Evolutionary conservation across 2,888 invertebrate species (phyloP), one percentile per base, ranked within the genome.

Genomic region (Lomographa bimaculata): DNA sequence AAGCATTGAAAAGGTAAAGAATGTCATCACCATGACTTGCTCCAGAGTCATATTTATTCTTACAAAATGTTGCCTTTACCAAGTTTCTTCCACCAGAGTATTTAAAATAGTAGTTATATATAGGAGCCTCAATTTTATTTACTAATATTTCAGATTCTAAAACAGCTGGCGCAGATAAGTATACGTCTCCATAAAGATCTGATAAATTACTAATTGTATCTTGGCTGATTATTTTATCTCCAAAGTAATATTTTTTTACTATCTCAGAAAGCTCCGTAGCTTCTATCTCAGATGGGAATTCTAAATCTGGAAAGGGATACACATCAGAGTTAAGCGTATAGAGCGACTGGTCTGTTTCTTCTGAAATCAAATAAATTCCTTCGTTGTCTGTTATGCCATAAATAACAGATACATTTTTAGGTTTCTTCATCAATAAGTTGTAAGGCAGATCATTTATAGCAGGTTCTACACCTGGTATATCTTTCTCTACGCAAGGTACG

Each of bases 211-310:
- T 64, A 58, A 70, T 43, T 45, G 73, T 34, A 60, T 78, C 67
- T 65, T 76, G 43, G 75, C 47, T 89, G 54, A 71, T 85, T 59
- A 10, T 77, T 28, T 90, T 84, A 62, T 74, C 71, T 40, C 71
- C 78, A 28, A 91, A 80, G 7, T 91, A 91, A 40, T 89, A 60
- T 56, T 82, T 58, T 63, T 63, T 72, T 7, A 86, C 45, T 45
- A 57, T 57, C 5, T 79, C 65, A n/a, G 38, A 28, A 4, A 64
- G 57, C 18, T 42, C 35, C 0, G 55, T 50, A 1, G 76, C 81
- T 64, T 74, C 68, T 7, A 64, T 47, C 41, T 76, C 69, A 1
- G 72, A 59, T 7, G 63, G n/a, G 50, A 89, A 83, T 20, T 64
- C 38, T 20, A 34, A 17, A 19, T 46, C 40, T 5, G 34, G 25